These are phyloP conservation scores for Axis porcinus DNA, from an alignment of 2,113 vertebrate genomes.

Conservation along the genomic window DNA sequence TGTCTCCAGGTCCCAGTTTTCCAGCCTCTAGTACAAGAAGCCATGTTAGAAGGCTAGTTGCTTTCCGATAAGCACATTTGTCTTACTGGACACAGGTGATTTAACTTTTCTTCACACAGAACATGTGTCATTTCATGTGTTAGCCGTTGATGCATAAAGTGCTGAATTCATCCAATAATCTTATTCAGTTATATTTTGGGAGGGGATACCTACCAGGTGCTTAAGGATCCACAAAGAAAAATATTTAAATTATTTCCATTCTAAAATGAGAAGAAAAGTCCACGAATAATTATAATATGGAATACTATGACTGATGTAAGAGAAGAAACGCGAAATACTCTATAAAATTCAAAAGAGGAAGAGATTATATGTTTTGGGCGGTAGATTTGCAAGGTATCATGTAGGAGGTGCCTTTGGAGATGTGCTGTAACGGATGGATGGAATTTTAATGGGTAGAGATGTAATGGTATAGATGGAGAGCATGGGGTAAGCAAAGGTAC, in stretches of 20 bases:
- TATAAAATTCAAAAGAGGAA: neutral
- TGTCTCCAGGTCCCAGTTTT: too few species aligned
- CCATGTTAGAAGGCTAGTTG: neutral
- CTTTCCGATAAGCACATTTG: neutral
- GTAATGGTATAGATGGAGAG: neutral
- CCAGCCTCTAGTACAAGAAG: neutral
- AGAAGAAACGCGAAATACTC: neutral
- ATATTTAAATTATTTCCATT: neutral
- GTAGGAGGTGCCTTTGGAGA: neutral
- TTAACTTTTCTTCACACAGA: neutral
- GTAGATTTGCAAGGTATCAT: neutral
- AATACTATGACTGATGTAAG: neutral
- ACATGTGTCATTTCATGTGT: neutral
- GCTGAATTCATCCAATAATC: neutral
- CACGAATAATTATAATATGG: neutral
- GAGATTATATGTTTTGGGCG: too few species aligned
- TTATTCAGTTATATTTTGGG: neutral
- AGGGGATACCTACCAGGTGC: neutral
- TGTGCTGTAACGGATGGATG: neutral
- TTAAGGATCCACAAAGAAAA: neutral
- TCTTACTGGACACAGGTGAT: fast-evolving
- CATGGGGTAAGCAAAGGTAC: neutral
- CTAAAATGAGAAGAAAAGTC: neutral
- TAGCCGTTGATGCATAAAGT: neutral
- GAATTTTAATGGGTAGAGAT: neutral